Conservation (phyloP, 2,113 vertebrate species). For the Narcine bancroftii region DNA sequence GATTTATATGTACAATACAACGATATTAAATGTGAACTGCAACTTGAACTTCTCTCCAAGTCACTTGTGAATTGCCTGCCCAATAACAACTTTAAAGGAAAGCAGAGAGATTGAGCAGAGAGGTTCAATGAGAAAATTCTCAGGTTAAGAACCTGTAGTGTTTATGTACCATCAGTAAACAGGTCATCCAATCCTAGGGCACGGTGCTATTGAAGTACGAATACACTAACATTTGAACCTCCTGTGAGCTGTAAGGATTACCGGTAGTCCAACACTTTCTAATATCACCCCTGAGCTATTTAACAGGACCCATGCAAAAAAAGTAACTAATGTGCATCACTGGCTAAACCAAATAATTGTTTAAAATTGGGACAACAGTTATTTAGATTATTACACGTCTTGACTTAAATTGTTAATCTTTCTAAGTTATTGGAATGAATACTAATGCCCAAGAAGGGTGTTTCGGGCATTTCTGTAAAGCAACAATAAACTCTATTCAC, state of each 20-base stretch:
- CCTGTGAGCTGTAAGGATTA: no score
- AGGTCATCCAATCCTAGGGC: no score
- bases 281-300: no score
- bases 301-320: neutral
- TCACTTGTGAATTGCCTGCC: no score
- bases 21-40: no score
- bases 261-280: no score
- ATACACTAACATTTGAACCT: no score
- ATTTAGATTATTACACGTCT: neutral
- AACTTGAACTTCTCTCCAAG: no score
- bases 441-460: neutral
- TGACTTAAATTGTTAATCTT: conserved; percentile 9
- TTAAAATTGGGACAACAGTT: neutral
- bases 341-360: neutral
- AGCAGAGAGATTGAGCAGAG: neutral
- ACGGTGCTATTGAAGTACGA: no score
- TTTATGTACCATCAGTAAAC: no score
- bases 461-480: conserved; percentile 18
- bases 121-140: neutral
- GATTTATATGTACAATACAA: no score
- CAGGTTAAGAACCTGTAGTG: neutral
- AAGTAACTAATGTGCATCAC: neutral
- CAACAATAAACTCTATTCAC: conserved; percentile 19
- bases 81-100: neutral
- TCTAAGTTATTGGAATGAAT: neutral